Base-by-base conservation (phyloP, 2,797 vertebrate species). In the Brachyalestes nurse region DNA sequence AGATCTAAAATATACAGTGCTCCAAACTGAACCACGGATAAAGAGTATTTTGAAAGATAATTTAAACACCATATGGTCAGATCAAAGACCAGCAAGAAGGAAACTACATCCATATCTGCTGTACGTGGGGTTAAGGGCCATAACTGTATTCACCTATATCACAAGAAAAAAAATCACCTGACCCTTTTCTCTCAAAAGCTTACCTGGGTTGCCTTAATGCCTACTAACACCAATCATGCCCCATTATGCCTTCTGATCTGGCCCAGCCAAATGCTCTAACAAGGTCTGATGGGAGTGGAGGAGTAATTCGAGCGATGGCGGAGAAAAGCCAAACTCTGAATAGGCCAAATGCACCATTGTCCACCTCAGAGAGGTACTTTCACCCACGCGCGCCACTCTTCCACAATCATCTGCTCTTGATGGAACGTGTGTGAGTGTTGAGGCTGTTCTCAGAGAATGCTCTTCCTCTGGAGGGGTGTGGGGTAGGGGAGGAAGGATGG, bases 321-420 rank as follows among this genome's bases (percentile, higher is more conserved):
- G 85, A 89, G 90, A 92, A 92, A 92, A 91, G 74, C 45, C 87
- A 83, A 61, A 87, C 88, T 90, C 89, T 92, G 89, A 92, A 90
- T 86, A 70, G 75, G 83, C 90, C 90, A 92, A 92, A 91, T 9
- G 88, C 88, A 92, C 93, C 90, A 93, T 85, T 86, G 90, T 86
- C 78, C 85, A 80, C 72, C 81, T 75, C 72, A 83, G 88, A 85
- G 86, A 23, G 75, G 83, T 72, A 88, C 91, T 92, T 89, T 92
- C 82, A 86, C 89, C 88, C 78, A 88, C 86, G 84, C 87, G 88
- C 92, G 89, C 90, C 91, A 88, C 91, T 88, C 72, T 82, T 91
- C 92, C 90, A 94, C 93, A 95, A 95, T 95, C 91, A 93, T 91
- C 89, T 77, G 88, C 92, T 93, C 91, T 93, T 95, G 91, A 94